Conservation (phyloP, 2,113 vertebrate species). For the Holacanthus passer region DNA sequence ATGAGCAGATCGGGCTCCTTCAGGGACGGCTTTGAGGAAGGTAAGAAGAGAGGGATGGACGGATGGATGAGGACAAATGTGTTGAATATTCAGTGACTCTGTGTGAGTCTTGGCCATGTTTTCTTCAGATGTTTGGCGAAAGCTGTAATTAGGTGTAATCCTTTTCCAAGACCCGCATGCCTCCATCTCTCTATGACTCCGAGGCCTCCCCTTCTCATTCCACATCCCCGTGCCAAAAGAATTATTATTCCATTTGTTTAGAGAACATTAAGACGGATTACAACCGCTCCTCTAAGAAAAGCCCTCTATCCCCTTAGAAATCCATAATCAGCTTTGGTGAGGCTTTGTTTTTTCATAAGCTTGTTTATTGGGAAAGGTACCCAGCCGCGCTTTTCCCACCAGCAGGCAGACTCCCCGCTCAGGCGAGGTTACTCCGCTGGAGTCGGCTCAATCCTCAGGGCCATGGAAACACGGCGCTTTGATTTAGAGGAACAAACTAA, state of each 20-base stretch:
- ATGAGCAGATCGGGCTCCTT: slow-evolving; percentile 99
- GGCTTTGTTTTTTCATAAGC: slow-evolving; percentile 67
- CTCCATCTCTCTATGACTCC: not conserved
- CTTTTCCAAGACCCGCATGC: slow-evolving; percentile 9
- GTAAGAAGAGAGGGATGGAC: slow-evolving; percentile 80
- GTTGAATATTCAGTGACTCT: not conserved
- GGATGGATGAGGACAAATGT: not conserved
- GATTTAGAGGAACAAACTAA: slow-evolving; percentile 28
- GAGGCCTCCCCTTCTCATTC: slow-evolving; percentile 19
- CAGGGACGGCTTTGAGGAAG: slow-evolving; percentile 98
- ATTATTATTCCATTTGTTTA: slow-evolving; percentile 67
- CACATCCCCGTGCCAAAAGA: slow-evolving; percentile 36
- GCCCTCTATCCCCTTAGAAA: slow-evolving; percentile 58
- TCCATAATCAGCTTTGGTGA: slow-evolving; percentile 72
- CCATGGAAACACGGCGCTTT: slow-evolving; percentile 38
- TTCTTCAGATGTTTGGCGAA: not conserved
- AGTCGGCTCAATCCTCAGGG: slow-evolving; percentile 44
- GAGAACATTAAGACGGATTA: slow-evolving; percentile 66
- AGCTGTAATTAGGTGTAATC: slow-evolving; percentile 52
- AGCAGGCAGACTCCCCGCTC: slow-evolving; percentile 40
- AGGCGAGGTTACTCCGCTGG: slow-evolving; percentile 15
- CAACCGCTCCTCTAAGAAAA: slow-evolving; percentile 52
- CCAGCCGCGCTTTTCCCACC: slow-evolving; percentile 60
- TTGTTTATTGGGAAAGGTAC: slow-evolving; percentile 66
- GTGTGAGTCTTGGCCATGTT: slow-evolving; percentile 9